Evolutionary conservation across 2,113 vertebrate species (phyloP).

Genomic region (Progne subis): DNA sequence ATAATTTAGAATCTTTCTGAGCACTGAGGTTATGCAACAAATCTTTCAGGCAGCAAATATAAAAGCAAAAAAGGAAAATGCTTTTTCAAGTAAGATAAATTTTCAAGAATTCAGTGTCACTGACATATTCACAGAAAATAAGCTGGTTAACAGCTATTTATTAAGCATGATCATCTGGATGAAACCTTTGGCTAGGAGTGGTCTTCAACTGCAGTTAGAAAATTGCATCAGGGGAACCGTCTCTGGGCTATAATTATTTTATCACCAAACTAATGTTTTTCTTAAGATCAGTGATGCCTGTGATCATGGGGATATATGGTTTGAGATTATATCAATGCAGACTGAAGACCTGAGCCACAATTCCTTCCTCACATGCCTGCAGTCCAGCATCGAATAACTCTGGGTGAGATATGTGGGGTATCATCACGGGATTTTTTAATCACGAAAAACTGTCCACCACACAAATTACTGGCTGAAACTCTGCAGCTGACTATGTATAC

Average conservation of each 20-base stretch:
- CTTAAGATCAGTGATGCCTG: neutral
- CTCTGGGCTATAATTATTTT: neutral
- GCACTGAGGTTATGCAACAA: neutral
- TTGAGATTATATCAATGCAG: neutral
- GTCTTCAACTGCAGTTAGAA: neutral
- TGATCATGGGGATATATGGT: neutral
- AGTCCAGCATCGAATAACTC: neutral
- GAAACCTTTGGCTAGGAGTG: neutral
- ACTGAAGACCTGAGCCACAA: neutral
- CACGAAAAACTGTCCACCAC: neutral
- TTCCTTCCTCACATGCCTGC: neutral
- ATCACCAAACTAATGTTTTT: neutral
- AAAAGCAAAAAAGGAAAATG: neutral
- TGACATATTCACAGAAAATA: neutral
- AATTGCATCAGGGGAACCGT: neutral
- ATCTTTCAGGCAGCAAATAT: neutral
- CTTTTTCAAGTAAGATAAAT: neutral
- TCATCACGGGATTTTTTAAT: neutral
- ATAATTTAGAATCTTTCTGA: neutral
- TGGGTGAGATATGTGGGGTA: neutral
- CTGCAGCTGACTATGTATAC: neutral
- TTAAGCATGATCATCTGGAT: neutral
- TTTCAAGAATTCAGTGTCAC: neutral
- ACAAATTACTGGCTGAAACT: neutral
- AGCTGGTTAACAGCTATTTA: neutral